Percentiles rank a stretch among this genome's conserved stretches.
Evolutionary conservation across 2,888 invertebrate species (phyloP).

Genomic region (Pterobdella sp.): DNA sequence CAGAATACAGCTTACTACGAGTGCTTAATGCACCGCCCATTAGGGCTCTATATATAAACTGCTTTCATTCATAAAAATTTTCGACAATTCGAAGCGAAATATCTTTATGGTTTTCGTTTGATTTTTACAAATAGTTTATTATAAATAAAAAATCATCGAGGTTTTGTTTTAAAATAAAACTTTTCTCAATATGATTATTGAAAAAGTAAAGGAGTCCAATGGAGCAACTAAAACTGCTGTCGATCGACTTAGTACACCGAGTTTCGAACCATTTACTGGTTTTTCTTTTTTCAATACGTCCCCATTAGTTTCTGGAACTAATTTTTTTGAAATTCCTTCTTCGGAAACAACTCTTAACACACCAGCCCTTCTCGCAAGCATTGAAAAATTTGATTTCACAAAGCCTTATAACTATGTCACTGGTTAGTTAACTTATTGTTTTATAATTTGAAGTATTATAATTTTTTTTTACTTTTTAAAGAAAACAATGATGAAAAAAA

Average conservation of each 20-base stretch:
- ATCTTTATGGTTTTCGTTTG: not conserved
- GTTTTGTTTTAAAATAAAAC: not conserved
- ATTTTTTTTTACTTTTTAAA: not conserved
- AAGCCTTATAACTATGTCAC: not conserved
- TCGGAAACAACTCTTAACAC: conserved; percentile 23
- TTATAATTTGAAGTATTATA: not conserved
- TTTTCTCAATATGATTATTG: conserved; percentile 20
- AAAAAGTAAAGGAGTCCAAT: conserved; percentile 5
- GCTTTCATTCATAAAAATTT: not conserved
- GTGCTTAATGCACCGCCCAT: not conserved
- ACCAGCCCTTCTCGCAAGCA: conserved; percentile 18
- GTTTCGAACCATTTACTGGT: conserved; percentile 18
- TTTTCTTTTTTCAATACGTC: conserved; percentile 13
- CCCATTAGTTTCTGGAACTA: conserved; percentile 14
- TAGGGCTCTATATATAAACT: not conserved
- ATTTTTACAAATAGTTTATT: not conserved
- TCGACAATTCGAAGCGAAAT: not conserved
- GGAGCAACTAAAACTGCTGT: not conserved
- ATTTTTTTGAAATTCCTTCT: conserved; percentile 18
- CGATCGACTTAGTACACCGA: conserved; percentile 20
- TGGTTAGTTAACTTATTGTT: conserved; percentile 3
- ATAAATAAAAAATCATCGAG: not conserved
- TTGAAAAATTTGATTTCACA: conserved; percentile 25
- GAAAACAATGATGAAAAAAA: not conserved
- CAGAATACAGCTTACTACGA: not conserved